A percentile compares a stretch with the other conserved stretches of the same genome.
Conservation (phyloP, 1,140 invertebrate genomes). For the Epicauta chinensis region DNA sequence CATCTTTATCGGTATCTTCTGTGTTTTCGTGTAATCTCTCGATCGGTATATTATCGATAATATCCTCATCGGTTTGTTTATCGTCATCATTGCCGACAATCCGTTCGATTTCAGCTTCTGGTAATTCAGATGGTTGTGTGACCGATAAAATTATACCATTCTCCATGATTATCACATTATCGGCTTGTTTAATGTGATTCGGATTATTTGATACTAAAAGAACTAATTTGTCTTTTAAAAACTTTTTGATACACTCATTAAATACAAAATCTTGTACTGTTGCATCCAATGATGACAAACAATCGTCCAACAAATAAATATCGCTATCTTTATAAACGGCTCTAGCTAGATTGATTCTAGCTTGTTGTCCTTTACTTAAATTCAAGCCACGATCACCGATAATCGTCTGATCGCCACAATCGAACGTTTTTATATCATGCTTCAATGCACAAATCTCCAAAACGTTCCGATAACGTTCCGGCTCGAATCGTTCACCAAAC, state of each 20-base stretch:
- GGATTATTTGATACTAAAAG: slow-evolving; percentile 77
- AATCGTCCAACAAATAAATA: slow-evolving; percentile 77
- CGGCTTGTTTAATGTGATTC: slow-evolving; percentile 72
- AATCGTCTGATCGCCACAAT: slow-evolving; percentile 64
- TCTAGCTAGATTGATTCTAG: slow-evolving; percentile 81
- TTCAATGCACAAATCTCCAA: slow-evolving; percentile 27
- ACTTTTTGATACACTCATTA: slow-evolving; percentile 61
- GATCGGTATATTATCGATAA: slow-evolving; percentile 14
- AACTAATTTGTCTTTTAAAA: slow-evolving; percentile 62
- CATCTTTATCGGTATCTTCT: neutral
- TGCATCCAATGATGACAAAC: slow-evolving; percentile 75
- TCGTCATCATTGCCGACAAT: slow-evolving; percentile 22
- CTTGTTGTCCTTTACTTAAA: slow-evolving; percentile 82
- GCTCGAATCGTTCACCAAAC: slow-evolving; percentile 47
- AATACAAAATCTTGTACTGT: slow-evolving; percentile 76
- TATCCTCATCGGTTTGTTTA: slow-evolving; percentile 17
- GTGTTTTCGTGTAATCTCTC: neutral
- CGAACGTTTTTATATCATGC: slow-evolving; percentile 27
- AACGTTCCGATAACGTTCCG: slow-evolving; percentile 53
- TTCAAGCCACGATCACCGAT: slow-evolving; percentile 76
- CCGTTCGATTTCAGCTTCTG: slow-evolving; percentile 15
- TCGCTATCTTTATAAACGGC: slow-evolving; percentile 73
- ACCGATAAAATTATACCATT: slow-evolving; percentile 50
- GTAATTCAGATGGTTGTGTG: slow-evolving; percentile 16
- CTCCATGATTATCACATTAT: slow-evolving; percentile 58